phyloP scores from a whole-genome alignment of 1,140 invertebrate genomes.

The Maniola jurtina region DNA sequence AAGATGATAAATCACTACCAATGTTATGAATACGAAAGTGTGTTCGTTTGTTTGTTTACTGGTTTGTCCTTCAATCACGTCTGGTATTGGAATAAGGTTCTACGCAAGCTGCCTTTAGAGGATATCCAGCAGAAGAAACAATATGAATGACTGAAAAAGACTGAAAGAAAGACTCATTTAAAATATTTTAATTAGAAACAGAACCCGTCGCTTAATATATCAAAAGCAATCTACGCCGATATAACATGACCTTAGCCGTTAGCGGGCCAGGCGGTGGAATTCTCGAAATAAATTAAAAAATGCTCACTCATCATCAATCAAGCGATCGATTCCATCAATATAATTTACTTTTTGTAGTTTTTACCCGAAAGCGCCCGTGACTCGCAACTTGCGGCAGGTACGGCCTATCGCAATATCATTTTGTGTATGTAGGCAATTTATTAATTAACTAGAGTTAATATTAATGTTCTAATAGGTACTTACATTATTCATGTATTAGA shows the following conservation, averaged over 20 bases:
- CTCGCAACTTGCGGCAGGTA: conserved; percentile 69
- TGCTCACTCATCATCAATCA: conserved; percentile 77
- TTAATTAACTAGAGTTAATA: conserved; percentile 33
- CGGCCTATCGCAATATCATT: conserved; percentile 32
- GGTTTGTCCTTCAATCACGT: no score
- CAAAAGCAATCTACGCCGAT: conserved; percentile 19
- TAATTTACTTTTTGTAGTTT: conserved; percentile 78
- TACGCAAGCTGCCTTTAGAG: no score
- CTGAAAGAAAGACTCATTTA: neutral
- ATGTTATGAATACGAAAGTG: no score
- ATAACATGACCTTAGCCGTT: conserved; percentile 54
- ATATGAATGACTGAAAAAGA: neutral
- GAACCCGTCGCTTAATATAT: conserved; percentile 20
- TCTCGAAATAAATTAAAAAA: conserved; percentile 77
- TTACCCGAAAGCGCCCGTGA: conserved; percentile 72
- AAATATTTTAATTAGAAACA: conserved; percentile 14
- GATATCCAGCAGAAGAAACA: neutral
- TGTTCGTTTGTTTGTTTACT: no score
- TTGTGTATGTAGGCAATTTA: conserved; percentile 37
- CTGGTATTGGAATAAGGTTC: no score
- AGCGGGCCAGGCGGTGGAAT: conserved; percentile 56
- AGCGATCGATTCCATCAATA: conserved; percentile 76
- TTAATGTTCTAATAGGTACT: conserved; percentile 27
- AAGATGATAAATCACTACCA: neutral
- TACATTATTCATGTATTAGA: conserved; percentile 13